Conservation (phyloP, 2,888 invertebrate species). For the Lithophane semibrunnea region DNA sequence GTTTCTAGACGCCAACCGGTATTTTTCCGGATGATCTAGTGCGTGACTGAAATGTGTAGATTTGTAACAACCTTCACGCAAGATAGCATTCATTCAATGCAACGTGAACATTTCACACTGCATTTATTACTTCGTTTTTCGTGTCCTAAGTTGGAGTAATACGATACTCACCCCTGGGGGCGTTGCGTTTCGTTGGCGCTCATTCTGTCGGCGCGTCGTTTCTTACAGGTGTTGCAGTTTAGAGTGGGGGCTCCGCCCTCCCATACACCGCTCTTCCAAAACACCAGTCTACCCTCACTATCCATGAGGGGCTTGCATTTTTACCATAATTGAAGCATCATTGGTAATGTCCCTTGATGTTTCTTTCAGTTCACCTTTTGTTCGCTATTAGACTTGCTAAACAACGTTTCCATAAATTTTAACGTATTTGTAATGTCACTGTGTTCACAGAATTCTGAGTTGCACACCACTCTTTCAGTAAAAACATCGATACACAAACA, state of each 20-base stretch:
- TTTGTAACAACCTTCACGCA: slow-evolving; percentile 35
- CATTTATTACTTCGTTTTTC: slow-evolving; percentile 8
- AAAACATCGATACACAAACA: slow-evolving; percentile 71
- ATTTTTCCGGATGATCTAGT: slow-evolving; percentile 29
- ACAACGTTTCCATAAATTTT: slow-evolving; percentile 25
- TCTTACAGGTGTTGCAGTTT: slow-evolving; percentile 86
- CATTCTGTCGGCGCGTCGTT: slow-evolving; percentile 87
- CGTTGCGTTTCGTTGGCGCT: slow-evolving; percentile 77
- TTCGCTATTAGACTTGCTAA: slow-evolving; percentile 8
- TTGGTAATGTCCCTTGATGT: slow-evolving; percentile 17
- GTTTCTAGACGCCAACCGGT: slow-evolving; percentile 24
- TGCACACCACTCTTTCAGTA: slow-evolving; percentile 59
- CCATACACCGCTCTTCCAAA: slow-evolving; percentile 88
- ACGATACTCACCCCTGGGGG: slow-evolving; percentile 82
- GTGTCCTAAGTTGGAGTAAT: slow-evolving; percentile 17
- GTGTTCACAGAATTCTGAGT: slow-evolving; percentile 64
- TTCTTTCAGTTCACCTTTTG: slow-evolving; percentile 34
- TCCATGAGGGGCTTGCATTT: slow-evolving; percentile 81
- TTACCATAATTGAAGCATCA: slow-evolving; percentile 64
- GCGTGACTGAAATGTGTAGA: slow-evolving; percentile 42
- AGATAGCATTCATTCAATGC: background rate
- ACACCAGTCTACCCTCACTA: slow-evolving; percentile 86
- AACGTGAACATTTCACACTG: background rate
- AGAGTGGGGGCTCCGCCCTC: slow-evolving; percentile 86
- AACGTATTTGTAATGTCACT: slow-evolving; percentile 53